phyloP scores from a whole-genome alignment of 2,113 vertebrate species.

The Nansenia antarctica region DNA sequence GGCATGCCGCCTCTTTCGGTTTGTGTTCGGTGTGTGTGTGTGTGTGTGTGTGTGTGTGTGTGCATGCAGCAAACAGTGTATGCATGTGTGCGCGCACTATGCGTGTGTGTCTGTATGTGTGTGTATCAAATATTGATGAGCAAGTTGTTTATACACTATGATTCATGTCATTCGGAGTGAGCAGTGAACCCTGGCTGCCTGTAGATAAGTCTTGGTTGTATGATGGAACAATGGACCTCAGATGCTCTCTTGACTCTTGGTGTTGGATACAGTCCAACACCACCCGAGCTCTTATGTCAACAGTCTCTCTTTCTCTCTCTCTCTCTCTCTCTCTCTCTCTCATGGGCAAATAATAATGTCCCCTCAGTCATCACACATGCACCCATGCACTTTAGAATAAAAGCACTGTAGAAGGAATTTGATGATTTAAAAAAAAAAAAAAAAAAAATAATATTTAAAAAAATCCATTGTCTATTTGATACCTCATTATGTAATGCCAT shows the following conservation, averaged over 20 bases:
- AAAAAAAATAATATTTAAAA: no score
- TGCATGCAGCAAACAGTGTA: no score
- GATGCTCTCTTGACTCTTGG: no score
- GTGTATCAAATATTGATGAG: slow-evolving; percentile 56
- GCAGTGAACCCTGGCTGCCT: slow-evolving; percentile 8
- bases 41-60: neutral
- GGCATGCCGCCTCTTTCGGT: slow-evolving; percentile 30
- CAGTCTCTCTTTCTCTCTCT: neutral
- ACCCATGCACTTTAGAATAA: no score
- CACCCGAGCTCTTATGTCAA: neutral
- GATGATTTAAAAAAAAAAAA: no score
- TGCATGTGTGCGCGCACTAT: neutral
- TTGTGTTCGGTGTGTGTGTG: neutral
- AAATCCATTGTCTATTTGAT: neutral
- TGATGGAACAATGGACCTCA: neutral
- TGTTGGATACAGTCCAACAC: neutral
- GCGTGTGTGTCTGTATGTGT: slow-evolving; percentile 16
- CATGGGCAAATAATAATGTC: neutral
- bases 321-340: neutral
- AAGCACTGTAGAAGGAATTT: neutral
- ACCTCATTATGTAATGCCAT: neutral
- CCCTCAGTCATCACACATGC: neutral
- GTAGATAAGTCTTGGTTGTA: slow-evolving; percentile 2
- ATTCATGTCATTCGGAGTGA: slow-evolving; percentile 42
- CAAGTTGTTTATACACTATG: slow-evolving; percentile 51